Evolutionary conservation across 2,888 invertebrate species (phyloP), one percentile per base, ranked within the genome.

Genomic region (Alloscopus bannaensis): DNA sequence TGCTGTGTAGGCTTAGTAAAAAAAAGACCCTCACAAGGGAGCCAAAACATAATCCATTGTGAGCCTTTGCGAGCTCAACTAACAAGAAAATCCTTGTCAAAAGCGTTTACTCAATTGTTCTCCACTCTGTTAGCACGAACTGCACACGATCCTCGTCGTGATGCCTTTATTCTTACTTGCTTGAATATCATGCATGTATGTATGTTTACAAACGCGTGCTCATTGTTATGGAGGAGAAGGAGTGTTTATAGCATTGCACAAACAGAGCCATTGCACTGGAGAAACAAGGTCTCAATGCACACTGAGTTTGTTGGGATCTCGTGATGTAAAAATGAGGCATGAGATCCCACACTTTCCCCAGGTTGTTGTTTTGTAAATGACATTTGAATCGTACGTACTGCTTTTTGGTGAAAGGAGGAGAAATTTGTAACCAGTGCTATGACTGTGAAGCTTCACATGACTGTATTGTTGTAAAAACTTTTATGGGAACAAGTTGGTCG

Each of bases 1-100:
- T 71, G 29, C 11, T 45, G 59, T 40, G 57, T 42, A 29, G 57
- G 24, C 16, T 24, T n/a, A 62, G 65, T 42, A n/a, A n/a, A n/a
- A n/a, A n/a, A n/a, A n/a, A 40, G 36, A 31, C 29, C 31, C 52
- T 59, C 66, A 57, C 66, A 75, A 66, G 57, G 75, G 75, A 75
- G 59, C 57, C 59, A 66, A 65, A 26, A 69, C 31, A 66, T 71
- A 70, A 77, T 77, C 77, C 77, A 78, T 50, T 55, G 8, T 40
- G 28, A 57, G 29, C 57, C 57, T 57, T 47, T 29, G 52, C 52
- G 11, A 16, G 13, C 45, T 45, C 45, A 0, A 11, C 31, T 20
- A 57, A 28, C 59, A 59, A 62, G 6, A 31, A 50, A 60, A 18
- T 24, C 52, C 55, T 65, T 31, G 20, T 72, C 69, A 55, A 40